phyloP scores from a whole-genome alignment of 2,888 invertebrate genomes.

The Emesis castigata region DNA sequence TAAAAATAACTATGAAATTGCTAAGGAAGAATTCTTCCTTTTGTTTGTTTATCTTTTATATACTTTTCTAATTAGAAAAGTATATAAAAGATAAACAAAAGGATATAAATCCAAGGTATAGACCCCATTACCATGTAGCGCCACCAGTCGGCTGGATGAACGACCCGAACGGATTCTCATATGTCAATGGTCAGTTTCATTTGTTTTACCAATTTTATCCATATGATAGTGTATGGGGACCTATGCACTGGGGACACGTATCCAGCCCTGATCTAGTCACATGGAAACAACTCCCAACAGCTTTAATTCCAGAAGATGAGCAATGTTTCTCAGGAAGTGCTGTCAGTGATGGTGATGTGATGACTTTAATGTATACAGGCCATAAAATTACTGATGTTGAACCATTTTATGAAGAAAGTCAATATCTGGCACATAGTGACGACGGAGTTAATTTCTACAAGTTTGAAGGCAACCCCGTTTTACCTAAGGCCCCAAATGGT shows the following conservation, averaged over 20 bases:
- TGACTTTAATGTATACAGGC: slow-evolving; percentile 82
- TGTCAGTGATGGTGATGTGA: slow-evolving; percentile 76
- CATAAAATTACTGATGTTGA: slow-evolving; percentile 73
- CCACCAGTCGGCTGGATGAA: slow-evolving; percentile 88
- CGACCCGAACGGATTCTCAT: slow-evolving; percentile 88
- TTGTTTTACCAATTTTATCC: slow-evolving; percentile 87
- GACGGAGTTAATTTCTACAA: slow-evolving; percentile 82
- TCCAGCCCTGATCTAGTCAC: slow-evolving; percentile 82
- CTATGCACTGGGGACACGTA: slow-evolving; percentile 88
- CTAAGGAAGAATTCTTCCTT: no score
- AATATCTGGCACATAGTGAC: slow-evolving; percentile 80
- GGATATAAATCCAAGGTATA: slow-evolving; percentile 78
- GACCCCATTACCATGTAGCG: slow-evolving; percentile 79
- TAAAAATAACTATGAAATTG: no score
- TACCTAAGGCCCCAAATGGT: slow-evolving; percentile 77
- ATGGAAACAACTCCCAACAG: slow-evolving; percentile 84
- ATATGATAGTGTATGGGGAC: slow-evolving; percentile 80
- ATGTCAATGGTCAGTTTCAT: slow-evolving; percentile 84
- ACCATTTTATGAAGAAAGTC: slow-evolving; percentile 78
- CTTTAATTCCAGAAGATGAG: slow-evolving; percentile 82
- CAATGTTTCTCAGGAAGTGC: slow-evolving; percentile 85
- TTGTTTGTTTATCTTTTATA: no score
- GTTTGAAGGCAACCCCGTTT: slow-evolving; percentile 80
- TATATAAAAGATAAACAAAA: no score
- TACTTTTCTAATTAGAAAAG: no score